Evolutionary conservation across 2,113 vertebrate species (phyloP).

Genomic region (Brachypodius melanocephalos): DNA sequence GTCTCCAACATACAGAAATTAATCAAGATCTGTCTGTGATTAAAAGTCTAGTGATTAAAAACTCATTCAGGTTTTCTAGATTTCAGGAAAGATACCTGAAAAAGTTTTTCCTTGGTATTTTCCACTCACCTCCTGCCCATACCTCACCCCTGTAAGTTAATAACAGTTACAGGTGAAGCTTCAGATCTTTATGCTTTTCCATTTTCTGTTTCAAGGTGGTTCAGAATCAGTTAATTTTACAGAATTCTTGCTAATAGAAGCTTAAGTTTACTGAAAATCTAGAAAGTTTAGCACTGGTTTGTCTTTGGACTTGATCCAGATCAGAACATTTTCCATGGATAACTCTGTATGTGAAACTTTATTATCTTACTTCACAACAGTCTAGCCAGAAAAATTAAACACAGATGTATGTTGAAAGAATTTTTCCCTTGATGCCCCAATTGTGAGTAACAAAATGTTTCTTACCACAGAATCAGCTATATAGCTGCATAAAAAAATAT

Average conservation of each 20-base stretch:
- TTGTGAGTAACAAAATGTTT: neutral
- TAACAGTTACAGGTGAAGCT: neutral
- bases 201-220: neutral
- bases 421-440: neutral
- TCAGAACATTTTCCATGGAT: neutral
- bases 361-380: neutral
- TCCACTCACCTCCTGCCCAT: neutral
- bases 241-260: neutral
- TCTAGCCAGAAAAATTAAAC: neutral
- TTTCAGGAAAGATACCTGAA: neutral
- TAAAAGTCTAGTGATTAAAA: neutral
- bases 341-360: neutral
- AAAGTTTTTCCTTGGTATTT: neutral
- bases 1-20: neutral
- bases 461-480: conserved; percentile 90
- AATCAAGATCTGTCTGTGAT: neutral
- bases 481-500: conserved; percentile 87
- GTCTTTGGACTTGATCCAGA: neutral
- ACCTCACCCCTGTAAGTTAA: neutral
- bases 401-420: neutral
- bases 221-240: neutral
- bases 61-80: neutral
- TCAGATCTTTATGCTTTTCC: neutral
- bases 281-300: neutral
- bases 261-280: neutral